Percentiles rank a stretch among this genome's conserved stretches.
These are phyloP conservation scores for Myripristis jacobus DNA, from an alignment of 2,797 vertebrate genomes.

Conservation along the genomic window DNA sequence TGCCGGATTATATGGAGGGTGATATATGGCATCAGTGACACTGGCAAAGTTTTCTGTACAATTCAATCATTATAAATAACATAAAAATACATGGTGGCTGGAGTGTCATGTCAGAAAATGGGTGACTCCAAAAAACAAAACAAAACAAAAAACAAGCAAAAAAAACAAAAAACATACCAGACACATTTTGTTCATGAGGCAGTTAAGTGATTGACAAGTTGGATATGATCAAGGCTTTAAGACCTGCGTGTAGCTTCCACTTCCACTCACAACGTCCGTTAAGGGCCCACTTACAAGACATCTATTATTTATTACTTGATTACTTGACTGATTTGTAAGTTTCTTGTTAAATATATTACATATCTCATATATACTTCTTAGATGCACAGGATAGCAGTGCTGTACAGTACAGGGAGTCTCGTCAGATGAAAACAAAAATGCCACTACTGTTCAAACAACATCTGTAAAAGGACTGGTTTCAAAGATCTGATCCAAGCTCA, in stretches of 20 bases:
- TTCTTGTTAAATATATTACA: conserved; percentile 58
- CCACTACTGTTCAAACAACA: conserved; percentile 43
- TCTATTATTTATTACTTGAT: conserved; percentile 49
- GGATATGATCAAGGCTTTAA: conserved; percentile 21
- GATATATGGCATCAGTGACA: conserved; percentile 15
- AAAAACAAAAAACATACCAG: not conserved
- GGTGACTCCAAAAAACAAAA: conserved; percentile 19
- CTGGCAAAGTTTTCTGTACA: conserved; percentile 24
- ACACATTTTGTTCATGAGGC: conserved; percentile 33
- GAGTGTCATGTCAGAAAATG: conserved; percentile 9
- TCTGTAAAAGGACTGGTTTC: conserved; percentile 58
- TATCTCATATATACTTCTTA: conserved; percentile 47
- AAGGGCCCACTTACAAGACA: conserved; percentile 59
- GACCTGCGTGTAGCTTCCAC: conserved; percentile 25
- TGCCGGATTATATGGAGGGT: conserved; percentile 23
- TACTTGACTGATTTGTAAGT: conserved; percentile 26
- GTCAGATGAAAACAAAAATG: conserved; percentile 19
- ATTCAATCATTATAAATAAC: conserved; percentile 29
- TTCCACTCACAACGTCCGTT: conserved; percentile 43
- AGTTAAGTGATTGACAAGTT: conserved; percentile 46
- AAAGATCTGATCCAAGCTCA: conserved; percentile 17
- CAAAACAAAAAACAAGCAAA: conserved; percentile 27
- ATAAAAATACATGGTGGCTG: too few species aligned
- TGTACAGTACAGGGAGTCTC: conserved; percentile 29
- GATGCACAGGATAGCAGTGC: conserved; percentile 60